Evolutionary conservation across 2,888 invertebrate species (phyloP), one percentile per base, ranked within the genome.

Genomic region (Sipha maydis): DNA sequence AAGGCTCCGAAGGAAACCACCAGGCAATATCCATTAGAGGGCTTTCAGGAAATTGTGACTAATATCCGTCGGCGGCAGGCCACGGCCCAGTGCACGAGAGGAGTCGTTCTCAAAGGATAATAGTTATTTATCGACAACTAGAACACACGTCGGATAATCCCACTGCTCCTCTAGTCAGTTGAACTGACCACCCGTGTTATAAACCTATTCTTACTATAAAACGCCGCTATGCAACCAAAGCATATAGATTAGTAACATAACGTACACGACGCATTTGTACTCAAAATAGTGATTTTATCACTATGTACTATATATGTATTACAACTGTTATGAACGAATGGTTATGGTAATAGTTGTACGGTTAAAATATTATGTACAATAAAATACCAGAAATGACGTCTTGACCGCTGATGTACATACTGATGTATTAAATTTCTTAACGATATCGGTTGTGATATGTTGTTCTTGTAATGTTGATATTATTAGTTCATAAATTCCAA

Each of bases 11-110:
- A 67, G 85, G 11, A 85, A 54, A 54, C 71, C 54, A 28, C 78
- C n/a, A n/a, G 54, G 54, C 86, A 73, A 80, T 86, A 80, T 86
- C 79, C 86, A 86, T 86, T 80, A 86, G 38, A 86, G 79, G 28
- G 86, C 56, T 80, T 79, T 86, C 79, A 73, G 86, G 79, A 86
- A 79, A 73, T 86, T 80, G 73, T 73, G 79, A 78, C 73, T 79
- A 79, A 86, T 80, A 79, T 86, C 73, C 79, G 85, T 79, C 78
- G 54, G 85, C 19, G 54, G 54, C 7, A 9, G n/a, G 56, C 38
- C 31, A 73, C 2, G 19, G 83, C 71, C 48, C 71, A 31, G 28
- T 31, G 48, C 48, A n/a, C 14, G 85, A 85, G 69, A 83, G 9
- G 25, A 80, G 54, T 80, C 73, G 56, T 71, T 38, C 56, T 73